Conservation (phyloP, 2,113 vertebrate genomes). For the Chamaea fasciata region DNA sequence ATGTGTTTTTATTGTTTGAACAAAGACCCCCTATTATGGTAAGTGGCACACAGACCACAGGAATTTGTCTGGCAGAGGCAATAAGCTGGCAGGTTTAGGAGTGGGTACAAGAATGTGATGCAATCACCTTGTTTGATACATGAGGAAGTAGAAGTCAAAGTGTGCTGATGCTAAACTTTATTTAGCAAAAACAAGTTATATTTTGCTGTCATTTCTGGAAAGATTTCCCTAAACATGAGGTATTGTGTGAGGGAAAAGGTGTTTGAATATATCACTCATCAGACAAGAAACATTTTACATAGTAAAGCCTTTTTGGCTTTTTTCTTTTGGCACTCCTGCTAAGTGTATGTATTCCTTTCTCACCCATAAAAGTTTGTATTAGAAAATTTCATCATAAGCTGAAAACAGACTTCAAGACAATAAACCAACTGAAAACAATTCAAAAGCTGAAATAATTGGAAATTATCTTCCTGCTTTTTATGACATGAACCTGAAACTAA, state of each 20-base stretch:
- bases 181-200: not conserved
- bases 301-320: not conserved
- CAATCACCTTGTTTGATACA: not conserved
- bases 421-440: not conserved
- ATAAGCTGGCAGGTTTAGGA: not conserved
- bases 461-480: not conserved
- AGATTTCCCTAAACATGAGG: not conserved
- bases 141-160: not conserved
- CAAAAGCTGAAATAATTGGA: not conserved
- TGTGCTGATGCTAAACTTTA: not conserved
- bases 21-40: not conserved
- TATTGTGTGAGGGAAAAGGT: not conserved
- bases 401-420: not conserved
- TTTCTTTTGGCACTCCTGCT: not conserved
- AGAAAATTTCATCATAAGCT: not conserved
- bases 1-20: not conserved
- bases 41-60: not conserved
- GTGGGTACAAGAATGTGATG: not conserved
- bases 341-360: not conserved
- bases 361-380: not conserved
- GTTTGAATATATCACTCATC: not conserved
- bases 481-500: not conserved
- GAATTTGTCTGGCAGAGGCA: not conserved
- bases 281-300: not conserved
- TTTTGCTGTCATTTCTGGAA: not conserved